phyloP scores from a whole-genome alignment of 2,888 invertebrate species.

The Aplocera efformata region DNA sequence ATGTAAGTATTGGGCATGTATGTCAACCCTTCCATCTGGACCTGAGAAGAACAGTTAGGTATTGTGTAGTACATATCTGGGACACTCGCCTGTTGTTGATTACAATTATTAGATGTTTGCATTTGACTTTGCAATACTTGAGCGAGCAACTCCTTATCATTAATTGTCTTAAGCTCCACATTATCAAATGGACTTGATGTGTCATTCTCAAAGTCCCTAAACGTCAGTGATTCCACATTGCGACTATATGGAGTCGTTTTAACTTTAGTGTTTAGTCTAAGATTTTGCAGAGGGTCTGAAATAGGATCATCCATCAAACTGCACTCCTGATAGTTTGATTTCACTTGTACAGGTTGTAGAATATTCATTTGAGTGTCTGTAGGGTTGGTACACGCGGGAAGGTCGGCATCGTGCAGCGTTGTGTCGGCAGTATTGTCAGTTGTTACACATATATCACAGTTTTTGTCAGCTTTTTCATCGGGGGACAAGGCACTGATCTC shows the following conservation, averaged over 20 bases:
- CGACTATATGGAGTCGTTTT: constrained; percentile 52
- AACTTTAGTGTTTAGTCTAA: constrained; percentile 57
- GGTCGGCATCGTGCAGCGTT: constrained; percentile 35
- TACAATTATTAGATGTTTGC: constrained; percentile 49
- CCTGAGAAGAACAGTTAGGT: constrained; percentile 59
- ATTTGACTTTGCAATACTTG: constrained; percentile 83
- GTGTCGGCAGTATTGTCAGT: constrained; percentile 44
- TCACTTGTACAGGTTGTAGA: constrained; percentile 69
- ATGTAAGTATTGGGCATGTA: constrained; percentile 65
- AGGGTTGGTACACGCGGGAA: constrained; percentile 38
- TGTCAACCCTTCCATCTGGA: constrained; percentile 55
- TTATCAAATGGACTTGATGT: constrained; percentile 96
- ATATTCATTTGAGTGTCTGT: constrained; percentile 58
- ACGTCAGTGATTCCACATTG: constrained; percentile 69
- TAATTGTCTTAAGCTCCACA: constrained; percentile 94
- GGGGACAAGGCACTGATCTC: constrained; percentile 79
- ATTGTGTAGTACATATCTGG: constrained; percentile 48
- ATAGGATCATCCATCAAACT: constrained; percentile 67
- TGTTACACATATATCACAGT: constrained; percentile 52
- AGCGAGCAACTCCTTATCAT: constrained; percentile 94
- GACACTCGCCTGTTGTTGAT: constrained; percentile 40
- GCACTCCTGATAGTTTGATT: constrained; percentile 52
- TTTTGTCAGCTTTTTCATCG: constrained; percentile 65
- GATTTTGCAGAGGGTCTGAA: constrained; percentile 59
- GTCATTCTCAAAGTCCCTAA: constrained; percentile 94